Evolutionary conservation across 2,888 invertebrate species (phyloP).

Genomic region (Nomada lathburiana): DNA sequence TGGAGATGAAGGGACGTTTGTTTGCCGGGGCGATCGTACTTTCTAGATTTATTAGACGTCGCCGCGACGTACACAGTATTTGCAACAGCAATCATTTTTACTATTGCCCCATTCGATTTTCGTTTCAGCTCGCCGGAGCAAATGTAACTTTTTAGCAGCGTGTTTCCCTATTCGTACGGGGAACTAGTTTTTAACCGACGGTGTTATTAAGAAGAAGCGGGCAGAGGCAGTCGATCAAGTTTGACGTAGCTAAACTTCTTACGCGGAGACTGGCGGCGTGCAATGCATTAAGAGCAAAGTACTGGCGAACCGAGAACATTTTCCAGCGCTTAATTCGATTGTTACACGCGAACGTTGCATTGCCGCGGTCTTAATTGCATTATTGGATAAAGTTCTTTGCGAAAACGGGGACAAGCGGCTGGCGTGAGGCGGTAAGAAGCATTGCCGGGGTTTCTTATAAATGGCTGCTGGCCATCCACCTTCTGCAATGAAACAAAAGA

Average conservation of each 20-base stretch:
- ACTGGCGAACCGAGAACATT: background rate
- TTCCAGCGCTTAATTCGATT: conserved; percentile 43
- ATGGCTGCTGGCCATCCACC: conserved; percentile 26
- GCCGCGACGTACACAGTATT: no score
- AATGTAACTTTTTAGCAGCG: no score
- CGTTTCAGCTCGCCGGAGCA: no score
- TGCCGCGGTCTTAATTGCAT: conserved; percentile 56
- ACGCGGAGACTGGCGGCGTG: background rate
- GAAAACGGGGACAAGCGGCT: conserved; percentile 55
- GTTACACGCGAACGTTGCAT: conserved; percentile 39
- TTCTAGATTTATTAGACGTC: no score
- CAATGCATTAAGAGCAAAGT: background rate
- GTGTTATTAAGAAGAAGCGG: no score
- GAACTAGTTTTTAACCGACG: background rate
- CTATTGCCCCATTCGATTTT: no score
- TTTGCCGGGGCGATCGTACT: no score
- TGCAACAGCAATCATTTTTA: no score
- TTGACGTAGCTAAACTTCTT: background rate
- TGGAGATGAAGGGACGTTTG: no score
- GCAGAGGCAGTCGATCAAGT: background rate
- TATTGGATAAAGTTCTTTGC: conserved; percentile 58
- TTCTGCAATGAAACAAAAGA: background rate
- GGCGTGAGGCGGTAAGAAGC: conserved; percentile 31
- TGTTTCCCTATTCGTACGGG: background rate
- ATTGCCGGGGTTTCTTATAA: conserved; percentile 44